These are phyloP conservation scores for Hiodon alosoides DNA, from an alignment of 2,113 vertebrate genomes.

Conservation along the genomic window DNA sequence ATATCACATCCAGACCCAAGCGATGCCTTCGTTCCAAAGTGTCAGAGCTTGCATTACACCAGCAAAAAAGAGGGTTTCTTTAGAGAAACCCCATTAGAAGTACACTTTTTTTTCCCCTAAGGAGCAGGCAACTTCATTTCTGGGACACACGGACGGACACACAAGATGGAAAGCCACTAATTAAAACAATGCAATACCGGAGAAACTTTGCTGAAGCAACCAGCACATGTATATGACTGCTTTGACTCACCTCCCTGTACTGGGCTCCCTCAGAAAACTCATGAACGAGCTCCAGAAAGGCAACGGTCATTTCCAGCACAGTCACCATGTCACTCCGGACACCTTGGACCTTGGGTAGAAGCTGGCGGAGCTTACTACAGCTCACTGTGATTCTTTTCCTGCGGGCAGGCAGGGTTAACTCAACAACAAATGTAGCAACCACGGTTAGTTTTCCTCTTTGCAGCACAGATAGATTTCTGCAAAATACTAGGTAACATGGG, in stretches of 20 bases:
- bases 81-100: too few relatives aligned
- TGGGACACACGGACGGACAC: too few relatives aligned
- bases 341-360: slow-evolving; percentile 45
- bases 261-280: neutral
- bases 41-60: too few relatives aligned
- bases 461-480: neutral
- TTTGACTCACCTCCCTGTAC: slow-evolving; percentile 11
- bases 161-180: too few relatives aligned
- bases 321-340: slow-evolving; percentile 53
- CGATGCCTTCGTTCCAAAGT: too few relatives aligned
- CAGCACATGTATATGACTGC: too few relatives aligned
- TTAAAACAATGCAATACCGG: too few relatives aligned
- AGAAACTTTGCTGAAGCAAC: too few relatives aligned
- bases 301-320: slow-evolving; percentile 46
- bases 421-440: neutral
- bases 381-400: slow-evolving; percentile 49
- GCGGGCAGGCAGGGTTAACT: neutral
- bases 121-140: too few relatives aligned
- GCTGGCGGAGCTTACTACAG: slow-evolving; percentile 46
- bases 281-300: slow-evolving; percentile 39
- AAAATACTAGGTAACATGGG: neutral
- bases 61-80: too few relatives aligned
- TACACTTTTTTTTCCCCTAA: too few relatives aligned
- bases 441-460: neutral
- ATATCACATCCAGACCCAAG: neutral